Evolutionary conservation across 1,140 invertebrate species (phyloP).

Genomic region (Chrysopa pallens): DNA sequence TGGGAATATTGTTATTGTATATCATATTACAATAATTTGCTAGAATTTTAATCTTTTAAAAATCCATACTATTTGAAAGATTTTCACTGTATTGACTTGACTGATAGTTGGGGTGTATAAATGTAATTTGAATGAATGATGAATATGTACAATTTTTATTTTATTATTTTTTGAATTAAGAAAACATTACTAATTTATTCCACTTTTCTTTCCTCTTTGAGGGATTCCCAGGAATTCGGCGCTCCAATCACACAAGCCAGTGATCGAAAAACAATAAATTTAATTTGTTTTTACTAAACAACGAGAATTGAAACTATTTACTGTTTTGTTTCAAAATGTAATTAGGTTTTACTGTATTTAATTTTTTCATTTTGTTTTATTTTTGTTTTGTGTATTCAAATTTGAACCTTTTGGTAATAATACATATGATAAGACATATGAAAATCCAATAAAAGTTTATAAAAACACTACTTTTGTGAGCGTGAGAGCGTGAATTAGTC

Average conservation of each 20-base stretch:
- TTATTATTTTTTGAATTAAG: not conserved
- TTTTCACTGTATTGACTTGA: not conserved
- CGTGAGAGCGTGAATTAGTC: constrained; percentile 23
- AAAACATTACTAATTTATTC: not conserved
- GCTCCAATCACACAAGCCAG: not conserved
- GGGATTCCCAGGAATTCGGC: not conserved
- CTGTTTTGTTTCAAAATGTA: not conserved
- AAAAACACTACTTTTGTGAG: constrained; percentile 11
- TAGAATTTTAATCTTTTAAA: too few relatives aligned
- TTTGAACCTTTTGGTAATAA: too few relatives aligned
- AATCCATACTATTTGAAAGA: not conserved
- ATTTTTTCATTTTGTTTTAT: too few relatives aligned
- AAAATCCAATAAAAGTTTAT: constrained; percentile 1
- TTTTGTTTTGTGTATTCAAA: too few relatives aligned
- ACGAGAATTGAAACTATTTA: not conserved
- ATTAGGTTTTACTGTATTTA: too few relatives aligned
- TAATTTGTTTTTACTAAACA: not conserved
- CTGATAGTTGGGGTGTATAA: constrained; percentile 3
- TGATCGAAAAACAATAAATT: not conserved
- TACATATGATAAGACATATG: not conserved
- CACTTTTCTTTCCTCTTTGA: constrained; percentile 1
- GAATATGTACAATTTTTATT: not conserved
- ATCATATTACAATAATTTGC: too few relatives aligned
- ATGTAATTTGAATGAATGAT: constrained; percentile 3
- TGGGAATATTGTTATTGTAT: too few relatives aligned